Base-by-base conservation (phyloP, 2,888 invertebrate genomes). In the Drosophila cognata region DNA sequence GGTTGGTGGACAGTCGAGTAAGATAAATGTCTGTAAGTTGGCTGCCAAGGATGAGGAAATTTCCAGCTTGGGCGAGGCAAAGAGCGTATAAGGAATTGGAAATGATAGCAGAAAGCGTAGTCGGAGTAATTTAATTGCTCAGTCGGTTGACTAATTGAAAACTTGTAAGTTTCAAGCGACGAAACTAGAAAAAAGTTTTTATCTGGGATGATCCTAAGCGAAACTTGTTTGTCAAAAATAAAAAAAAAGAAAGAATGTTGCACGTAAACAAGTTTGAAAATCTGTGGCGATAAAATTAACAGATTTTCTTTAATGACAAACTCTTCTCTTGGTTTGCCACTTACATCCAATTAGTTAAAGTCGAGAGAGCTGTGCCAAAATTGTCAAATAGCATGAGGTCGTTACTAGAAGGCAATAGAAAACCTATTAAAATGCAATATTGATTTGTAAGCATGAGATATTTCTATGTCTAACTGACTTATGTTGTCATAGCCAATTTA, bases 71-170 rank as follows among this genome's bases (percentile, higher is more conserved):
- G 43, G 61, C 52, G 35, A 51, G 53, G 50, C 63, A 52, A 50
- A 70, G 63, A 62, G 61, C 69, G 35, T 36, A 51, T 53, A 57
- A 59, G 36, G 13, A 71, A 59, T 55, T 35, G 36, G 28, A 52
- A 65, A 62, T 55, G 50, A 31, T 11, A 71, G 76, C 46, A 73
- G 65, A 63, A 65, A 68, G 64, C 33, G 48, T 53, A 65, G 71
- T 13, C 43, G 58, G 53, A 62, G 71, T 60, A 69, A 86, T 86
- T 89, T 84, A 90, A 88, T 90, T 88, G 90, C 73, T 77, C 71
- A 79, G 74, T 90, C 80, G 87, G 67, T 76, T 86, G 89, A 79
- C 80, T 88, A 88, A 88, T 88, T 90, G 89, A 88, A 88, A 90
- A 89, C 71, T 82, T 84, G 75, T 77, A 80, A 77, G 73, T 79